These are phyloP conservation scores for Campylomormyrus tamandua DNA, from an alignment of 2,113 vertebrate genomes.

Conservation along the genomic window DNA sequence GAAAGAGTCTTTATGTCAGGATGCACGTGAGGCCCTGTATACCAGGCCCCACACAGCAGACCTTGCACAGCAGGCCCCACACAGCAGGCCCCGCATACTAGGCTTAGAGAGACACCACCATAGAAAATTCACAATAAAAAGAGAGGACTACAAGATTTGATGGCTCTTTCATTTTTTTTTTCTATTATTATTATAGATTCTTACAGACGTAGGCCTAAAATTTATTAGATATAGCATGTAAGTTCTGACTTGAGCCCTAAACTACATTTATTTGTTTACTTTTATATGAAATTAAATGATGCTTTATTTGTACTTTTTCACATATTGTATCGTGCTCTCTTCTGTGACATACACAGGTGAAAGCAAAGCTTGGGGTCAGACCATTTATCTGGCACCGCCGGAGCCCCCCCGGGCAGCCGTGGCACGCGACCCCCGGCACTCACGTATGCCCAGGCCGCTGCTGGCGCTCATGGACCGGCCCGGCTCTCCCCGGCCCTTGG, in stretches of 20 bases:
- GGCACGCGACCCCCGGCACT: constrained; percentile 46
- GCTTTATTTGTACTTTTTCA: neutral
- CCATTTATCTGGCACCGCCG: neutral
- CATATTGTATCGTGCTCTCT: neutral
- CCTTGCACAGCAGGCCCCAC: too few species aligned
- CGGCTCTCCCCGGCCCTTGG: constrained; percentile 82
- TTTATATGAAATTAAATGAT: neutral
- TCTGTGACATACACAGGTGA: neutral
- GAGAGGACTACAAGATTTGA: too few species aligned
- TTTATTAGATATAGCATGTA: neutral
- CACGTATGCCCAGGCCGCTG: constrained; percentile 88
- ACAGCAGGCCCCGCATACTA: neutral
- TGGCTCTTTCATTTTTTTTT: too few species aligned
- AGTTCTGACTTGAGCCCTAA: neutral
- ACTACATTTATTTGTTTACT: neutral
- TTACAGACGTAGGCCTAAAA: neutral
- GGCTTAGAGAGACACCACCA: neutral
- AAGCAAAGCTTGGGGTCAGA: neutral
- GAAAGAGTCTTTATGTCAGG: neutral
- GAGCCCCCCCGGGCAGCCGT: neutral
- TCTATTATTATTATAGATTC: neutral
- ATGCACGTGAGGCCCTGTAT: neutral
- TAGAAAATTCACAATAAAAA: too few species aligned
- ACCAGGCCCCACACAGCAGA: neutral
- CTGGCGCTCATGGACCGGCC: constrained; percentile 97